Evolutionary conservation across 2,888 invertebrate species (phyloP).

Genomic region (Drosophila neutralis): DNA sequence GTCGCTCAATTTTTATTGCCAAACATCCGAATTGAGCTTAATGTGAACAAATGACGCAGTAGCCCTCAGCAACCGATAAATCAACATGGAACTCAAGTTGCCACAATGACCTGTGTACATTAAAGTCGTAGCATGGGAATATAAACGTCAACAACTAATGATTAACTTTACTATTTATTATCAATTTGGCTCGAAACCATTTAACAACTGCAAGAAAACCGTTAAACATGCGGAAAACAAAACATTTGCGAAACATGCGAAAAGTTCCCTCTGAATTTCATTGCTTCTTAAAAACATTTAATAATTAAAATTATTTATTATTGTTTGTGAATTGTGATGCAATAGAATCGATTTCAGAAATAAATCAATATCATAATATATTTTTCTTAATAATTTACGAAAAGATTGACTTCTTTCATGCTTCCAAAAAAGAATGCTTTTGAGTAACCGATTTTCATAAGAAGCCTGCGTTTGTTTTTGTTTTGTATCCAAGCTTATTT

Average conservation of each 20-base stretch:
- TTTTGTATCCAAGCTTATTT: background rate
- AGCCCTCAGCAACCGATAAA: slow-evolving; percentile 47
- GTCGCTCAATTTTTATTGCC: slow-evolving; percentile 71
- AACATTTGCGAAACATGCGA: background rate
- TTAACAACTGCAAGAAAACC: background rate
- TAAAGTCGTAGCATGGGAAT: background rate
- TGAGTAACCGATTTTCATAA: background rate
- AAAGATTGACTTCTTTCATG: background rate
- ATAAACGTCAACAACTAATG: background rate
- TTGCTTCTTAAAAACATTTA: too few species aligned
- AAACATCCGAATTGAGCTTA: slow-evolving; percentile 60
- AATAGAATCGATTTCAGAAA: too few species aligned
- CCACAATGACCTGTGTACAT: background rate
- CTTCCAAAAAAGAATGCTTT: background rate
- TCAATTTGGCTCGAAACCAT: background rate
- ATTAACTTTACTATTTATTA: background rate
- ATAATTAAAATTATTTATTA: too few species aligned
- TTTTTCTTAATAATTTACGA: background rate
- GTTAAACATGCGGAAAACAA: background rate
- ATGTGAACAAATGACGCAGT: slow-evolving; percentile 62
- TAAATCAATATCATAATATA: too few species aligned
- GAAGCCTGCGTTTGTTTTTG: background rate
- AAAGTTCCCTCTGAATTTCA: too few species aligned
- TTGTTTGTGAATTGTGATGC: too few species aligned
- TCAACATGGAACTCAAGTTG: slow-evolving; percentile 32